Evolutionary conservation across 2,888 invertebrate genomes (phyloP).

Genomic region (Harmothoe impar): DNA sequence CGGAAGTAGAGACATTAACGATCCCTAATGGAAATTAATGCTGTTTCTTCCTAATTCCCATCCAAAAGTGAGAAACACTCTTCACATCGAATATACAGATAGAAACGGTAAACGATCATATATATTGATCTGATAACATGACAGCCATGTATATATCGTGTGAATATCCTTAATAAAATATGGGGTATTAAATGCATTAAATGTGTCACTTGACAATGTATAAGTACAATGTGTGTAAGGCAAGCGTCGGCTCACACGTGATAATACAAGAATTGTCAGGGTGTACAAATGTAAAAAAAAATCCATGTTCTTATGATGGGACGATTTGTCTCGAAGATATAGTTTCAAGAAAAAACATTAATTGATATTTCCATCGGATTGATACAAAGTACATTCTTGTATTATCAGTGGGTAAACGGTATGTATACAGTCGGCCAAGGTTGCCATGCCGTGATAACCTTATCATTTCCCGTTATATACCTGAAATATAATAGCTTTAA

Average conservation of each 20-base stretch:
- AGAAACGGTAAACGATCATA: too few relatives aligned
- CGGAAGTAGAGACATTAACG: too few relatives aligned
- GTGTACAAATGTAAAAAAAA: too few relatives aligned
- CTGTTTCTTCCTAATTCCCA: too few relatives aligned
- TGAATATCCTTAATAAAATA: neutral
- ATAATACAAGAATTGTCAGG: neutral
- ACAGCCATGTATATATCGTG: neutral
- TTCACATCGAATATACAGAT: too few relatives aligned
- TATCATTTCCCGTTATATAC: neutral
- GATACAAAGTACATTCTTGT: neutral
- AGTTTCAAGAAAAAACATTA: too few relatives aligned
- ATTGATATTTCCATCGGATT: too few relatives aligned
- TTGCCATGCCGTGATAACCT: constrained; percentile 21
- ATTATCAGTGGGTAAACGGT: constrained; percentile 1
- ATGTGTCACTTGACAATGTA: neutral
- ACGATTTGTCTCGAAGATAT: too few relatives aligned
- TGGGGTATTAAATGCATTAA: neutral
- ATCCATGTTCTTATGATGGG: too few relatives aligned
- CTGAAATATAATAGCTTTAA: neutral
- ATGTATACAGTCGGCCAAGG: neutral
- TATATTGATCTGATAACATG: too few relatives aligned
- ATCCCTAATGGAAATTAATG: too few relatives aligned
- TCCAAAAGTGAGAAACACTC: too few relatives aligned
- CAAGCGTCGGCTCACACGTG: neutral
- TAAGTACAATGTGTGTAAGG: neutral